Evolutionary conservation across 1,140 invertebrate species (phyloP), one percentile per base, ranked within the genome.

Genomic region (Drosophila baimaii): DNA sequence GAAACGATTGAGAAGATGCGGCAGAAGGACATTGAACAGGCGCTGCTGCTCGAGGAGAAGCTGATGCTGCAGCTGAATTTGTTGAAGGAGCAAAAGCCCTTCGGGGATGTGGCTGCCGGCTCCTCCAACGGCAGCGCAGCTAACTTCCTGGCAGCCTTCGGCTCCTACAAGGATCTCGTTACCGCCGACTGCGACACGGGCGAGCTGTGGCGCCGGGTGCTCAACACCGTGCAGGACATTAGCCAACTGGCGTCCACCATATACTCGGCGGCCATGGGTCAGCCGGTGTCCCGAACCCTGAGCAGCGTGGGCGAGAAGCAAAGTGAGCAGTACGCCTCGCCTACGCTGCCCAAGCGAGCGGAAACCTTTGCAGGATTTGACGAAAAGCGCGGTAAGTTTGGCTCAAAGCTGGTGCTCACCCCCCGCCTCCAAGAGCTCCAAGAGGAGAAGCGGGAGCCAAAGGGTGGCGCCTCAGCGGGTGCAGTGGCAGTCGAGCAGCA

Each of bases 341-440:
- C 97, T 9, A 95, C 96, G 19, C 92, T 98, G 62, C 97, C 98
- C 5, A 96, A 97, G 81, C 93, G 98, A 33, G 97, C 98, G 0
- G 98, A 98, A 93, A 98, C 98, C 1, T 99, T 98, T 93, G 97
- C 97, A 10, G 98, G 98, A 2, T 98, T 98, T 90, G 98, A 98
- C 92, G 95, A 95, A 69, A 92, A 90, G 64, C 85, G 91, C 3
- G 83, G 77, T n/a, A 92, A 91, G 52, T 63, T 90, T 52, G 81
- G 66, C 4, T 54, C 74, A 2, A 91, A 91, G 49, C 43, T 86
- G 61, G 78, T 78, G 52, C 52, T 92, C 0, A 77, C 90, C 3
- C 88, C 83, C 3, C 84, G 91, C 0, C 68, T 90, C 3, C 90
- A 91, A 31, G 88, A 92, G 55, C 65, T 91, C 0, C 51, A 54